These are phyloP conservation scores for Cotesia congregata DNA, from an alignment of 2,888 invertebrate genomes.

Conservation along the genomic window DNA sequence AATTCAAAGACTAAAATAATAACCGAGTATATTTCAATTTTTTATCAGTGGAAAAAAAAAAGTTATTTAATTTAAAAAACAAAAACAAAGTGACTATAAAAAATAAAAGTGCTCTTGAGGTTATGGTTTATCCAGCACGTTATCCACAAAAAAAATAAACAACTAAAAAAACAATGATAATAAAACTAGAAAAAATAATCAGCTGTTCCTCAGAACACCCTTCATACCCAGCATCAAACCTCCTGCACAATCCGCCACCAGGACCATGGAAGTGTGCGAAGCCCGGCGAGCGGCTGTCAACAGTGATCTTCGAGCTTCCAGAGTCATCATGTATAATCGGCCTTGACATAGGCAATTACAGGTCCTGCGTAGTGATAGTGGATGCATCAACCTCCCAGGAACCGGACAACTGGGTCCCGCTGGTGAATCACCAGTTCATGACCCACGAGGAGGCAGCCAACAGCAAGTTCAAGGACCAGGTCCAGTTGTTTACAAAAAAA, in stretches of 20 bases:
- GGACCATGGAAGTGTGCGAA: constrained; percentile 64
- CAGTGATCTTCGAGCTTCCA: constrained; percentile 60
- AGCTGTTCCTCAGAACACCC: constrained; percentile 66
- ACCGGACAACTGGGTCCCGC: constrained; percentile 64
- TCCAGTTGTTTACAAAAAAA: constrained; percentile 64
- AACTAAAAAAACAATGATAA: constrained; percentile 56
- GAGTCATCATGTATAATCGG: constrained; percentile 63
- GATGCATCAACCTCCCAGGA: constrained; percentile 61
- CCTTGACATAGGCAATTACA: constrained; percentile 65
- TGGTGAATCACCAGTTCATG: constrained; percentile 64
- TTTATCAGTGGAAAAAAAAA: too few relatives aligned
- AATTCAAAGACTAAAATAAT: too few relatives aligned
- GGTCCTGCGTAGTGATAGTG: constrained; percentile 62
- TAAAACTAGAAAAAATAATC: constrained; percentile 62
- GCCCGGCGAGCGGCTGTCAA: constrained; percentile 61
- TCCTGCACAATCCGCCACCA: constrained; percentile 57
- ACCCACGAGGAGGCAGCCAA: constrained; percentile 64
- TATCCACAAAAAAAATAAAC: not conserved
- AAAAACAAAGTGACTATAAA: too few relatives aligned
- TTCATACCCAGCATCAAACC: constrained; percentile 61
- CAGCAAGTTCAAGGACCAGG: constrained; percentile 63
- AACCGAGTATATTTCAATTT: too few relatives aligned
- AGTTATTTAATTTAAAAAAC: too few relatives aligned
- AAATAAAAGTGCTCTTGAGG: not conserved
- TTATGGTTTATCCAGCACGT: not conserved